phyloP scores from a whole-genome alignment of 2,888 invertebrate species.

The Plusia festucae region DNA sequence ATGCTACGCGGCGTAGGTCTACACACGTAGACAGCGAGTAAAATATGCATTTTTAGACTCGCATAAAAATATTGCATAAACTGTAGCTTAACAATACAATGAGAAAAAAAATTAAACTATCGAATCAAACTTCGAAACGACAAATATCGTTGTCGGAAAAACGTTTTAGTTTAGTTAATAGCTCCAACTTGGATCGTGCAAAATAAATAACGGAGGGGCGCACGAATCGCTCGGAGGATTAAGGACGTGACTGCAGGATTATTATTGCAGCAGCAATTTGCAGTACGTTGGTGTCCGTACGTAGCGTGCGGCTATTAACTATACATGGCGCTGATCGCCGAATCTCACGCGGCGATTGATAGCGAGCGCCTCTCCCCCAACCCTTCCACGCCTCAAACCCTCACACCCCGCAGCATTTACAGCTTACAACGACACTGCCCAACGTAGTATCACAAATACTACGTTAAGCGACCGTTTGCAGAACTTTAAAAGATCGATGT shows the following conservation, averaged over 20 bases:
- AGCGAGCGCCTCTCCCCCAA: neutral
- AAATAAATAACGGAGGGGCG: conserved; percentile 22
- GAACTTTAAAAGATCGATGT: too few species aligned
- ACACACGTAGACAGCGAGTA: neutral
- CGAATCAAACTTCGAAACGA: neutral
- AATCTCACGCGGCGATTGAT: conserved; percentile 1
- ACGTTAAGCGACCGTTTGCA: neutral
- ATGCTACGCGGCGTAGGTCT: conserved; percentile 21
- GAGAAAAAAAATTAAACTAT: too few species aligned
- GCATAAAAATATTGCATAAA: too few species aligned
- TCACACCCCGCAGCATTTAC: neutral
- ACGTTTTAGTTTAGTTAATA: conserved; percentile 16
- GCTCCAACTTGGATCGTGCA: conserved; percentile 12
- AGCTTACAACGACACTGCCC: conserved; percentile 1
- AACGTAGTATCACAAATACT: neutral
- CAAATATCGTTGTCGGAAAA: conserved; percentile 9
- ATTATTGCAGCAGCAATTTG: conserved; percentile 12
- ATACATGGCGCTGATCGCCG: neutral
- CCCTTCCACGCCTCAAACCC: neutral
- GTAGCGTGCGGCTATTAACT: neutral
- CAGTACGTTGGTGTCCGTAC: neutral
- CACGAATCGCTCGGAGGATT: neutral
- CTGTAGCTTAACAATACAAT: too few species aligned
- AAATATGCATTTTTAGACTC: neutral
- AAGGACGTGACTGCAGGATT: conserved; percentile 26